Conservation (phyloP, 2,113 vertebrate species). For the Chinchilla lanigera region DNA sequence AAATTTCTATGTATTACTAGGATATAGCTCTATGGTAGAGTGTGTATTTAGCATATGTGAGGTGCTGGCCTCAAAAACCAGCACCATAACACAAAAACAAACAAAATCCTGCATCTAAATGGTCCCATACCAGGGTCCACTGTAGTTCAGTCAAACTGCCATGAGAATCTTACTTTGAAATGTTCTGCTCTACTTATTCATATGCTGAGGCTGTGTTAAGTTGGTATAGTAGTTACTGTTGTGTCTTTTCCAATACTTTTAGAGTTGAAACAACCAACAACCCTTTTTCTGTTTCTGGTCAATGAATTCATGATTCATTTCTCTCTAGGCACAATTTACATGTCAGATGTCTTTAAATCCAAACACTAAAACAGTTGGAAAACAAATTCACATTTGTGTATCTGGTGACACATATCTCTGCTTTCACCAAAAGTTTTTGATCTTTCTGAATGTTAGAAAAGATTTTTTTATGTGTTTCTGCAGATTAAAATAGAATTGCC, state of each 20-base stretch:
- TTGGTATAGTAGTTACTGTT: background rate
- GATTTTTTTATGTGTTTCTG: constrained; percentile 67
- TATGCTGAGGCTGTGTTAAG: background rate
- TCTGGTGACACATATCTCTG: background rate
- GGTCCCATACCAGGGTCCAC: background rate
- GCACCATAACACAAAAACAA: background rate
- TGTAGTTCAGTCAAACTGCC: background rate
- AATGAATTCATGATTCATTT: background rate
- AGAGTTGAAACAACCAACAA: background rate
- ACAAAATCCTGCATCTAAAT: background rate
- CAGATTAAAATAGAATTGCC: constrained; percentile 98
- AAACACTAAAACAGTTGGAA: background rate
- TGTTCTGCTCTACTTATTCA: background rate
- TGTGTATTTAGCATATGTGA: background rate
- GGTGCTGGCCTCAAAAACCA: background rate
- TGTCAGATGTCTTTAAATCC: background rate
- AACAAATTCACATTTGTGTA: background rate
- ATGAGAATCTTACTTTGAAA: background rate
- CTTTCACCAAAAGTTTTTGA: background rate
- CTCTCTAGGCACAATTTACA: background rate
- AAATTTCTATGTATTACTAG: background rate
- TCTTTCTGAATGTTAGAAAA: background rate
- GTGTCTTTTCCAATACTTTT: background rate
- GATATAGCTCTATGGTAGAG: background rate
- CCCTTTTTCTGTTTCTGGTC: background rate